phyloP scores from a whole-genome alignment of 2,113 vertebrate species.

The Macroglossus sobrinus region DNA sequence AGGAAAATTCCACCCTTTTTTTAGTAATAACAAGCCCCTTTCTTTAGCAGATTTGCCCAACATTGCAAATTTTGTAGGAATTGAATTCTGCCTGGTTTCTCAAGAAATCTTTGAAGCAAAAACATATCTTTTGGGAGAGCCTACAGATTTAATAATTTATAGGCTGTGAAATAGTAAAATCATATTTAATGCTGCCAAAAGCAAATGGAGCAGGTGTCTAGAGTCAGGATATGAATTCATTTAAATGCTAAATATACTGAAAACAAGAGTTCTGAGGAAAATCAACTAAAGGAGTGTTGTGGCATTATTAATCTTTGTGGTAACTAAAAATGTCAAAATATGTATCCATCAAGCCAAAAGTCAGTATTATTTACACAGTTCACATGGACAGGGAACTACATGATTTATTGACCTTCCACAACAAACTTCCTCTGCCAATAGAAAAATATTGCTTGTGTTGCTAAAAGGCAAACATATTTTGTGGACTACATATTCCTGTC shows the following conservation, averaged over 20 bases:
- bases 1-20: not conserved
- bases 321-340: slow-evolving; percentile 27
- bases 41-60: not conserved
- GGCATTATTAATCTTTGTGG: not conserved
- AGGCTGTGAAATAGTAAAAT: not conserved
- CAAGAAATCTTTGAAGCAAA: not conserved
- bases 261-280: not conserved
- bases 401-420: not conserved
- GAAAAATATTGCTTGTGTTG: not conserved
- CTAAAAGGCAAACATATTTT: not conserved
- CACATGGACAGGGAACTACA: not conserved
- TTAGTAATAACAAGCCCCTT: not conserved
- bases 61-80: not conserved
- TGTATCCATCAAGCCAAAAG: not conserved
- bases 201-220: not conserved
- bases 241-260: not conserved
- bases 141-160: not conserved
- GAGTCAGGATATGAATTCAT: not conserved
- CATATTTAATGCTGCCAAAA: not conserved
- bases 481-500: not conserved
- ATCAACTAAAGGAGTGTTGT: not conserved
- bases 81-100: not conserved
- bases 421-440: not conserved
- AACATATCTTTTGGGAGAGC: not conserved
- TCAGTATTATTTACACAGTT: not conserved